Percentiles rank a stretch among this genome's conserved stretches.
phyloP scores from a whole-genome alignment of 2,797 vertebrate species.

The Lateolabrax maculatus region DNA sequence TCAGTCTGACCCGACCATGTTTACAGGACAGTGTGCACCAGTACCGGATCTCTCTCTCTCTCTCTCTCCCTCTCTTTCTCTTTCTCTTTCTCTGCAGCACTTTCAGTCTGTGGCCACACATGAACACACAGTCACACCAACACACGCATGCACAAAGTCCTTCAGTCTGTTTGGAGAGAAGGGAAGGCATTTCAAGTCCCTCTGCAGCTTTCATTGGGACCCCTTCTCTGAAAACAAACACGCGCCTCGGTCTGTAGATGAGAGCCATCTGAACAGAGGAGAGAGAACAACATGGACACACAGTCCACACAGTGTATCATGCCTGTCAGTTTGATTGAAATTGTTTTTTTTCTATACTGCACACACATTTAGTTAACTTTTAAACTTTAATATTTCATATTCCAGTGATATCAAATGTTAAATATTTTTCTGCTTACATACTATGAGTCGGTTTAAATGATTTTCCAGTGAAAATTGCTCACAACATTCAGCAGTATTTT shows the following conservation, averaged over 20 bases:
- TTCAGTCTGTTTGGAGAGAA: slow-evolving; percentile 58
- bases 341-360: background rate
- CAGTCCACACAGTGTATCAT: background rate
- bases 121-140: slow-evolving; percentile 2
- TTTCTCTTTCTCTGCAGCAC: background rate
- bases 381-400: slow-evolving; percentile 8
- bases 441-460: background rate
- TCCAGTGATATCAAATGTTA: background rate
- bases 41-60: slow-evolving; percentile 39
- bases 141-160: slow-evolving; percentile 37
- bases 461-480: background rate
- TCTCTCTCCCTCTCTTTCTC: background rate
- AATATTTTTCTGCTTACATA: background rate
- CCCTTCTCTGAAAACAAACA: slow-evolving; percentile 73
- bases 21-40: slow-evolving; percentile 63
- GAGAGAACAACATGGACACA: slow-evolving; percentile 2
- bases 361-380: background rate
- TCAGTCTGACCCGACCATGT: slow-evolving; percentile 53
- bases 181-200: slow-evolving; percentile 63
- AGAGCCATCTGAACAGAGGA: slow-evolving; percentile 48
- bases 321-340: background rate
- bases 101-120: slow-evolving; percentile 34
- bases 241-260: slow-evolving; percentile 52
- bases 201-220: slow-evolving; percentile 50
- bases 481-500: background rate